phyloP scores from a whole-genome alignment of 1,140 invertebrate genomes.

The Ladona fulva region DNA sequence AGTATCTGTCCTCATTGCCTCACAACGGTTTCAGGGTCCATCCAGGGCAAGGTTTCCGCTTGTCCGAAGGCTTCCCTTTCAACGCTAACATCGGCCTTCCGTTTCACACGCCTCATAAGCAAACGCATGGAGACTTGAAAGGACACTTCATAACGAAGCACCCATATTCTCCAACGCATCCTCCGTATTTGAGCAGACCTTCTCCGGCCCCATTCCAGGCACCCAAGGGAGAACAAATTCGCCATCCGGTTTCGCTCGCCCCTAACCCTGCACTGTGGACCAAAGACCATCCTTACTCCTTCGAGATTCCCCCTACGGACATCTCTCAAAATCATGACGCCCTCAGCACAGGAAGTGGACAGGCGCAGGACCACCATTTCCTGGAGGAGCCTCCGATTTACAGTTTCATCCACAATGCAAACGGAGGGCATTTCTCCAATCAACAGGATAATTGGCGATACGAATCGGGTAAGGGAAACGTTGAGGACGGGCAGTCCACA shows the following conservation, averaged over 20 bases:
- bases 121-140: background rate
- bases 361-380: background rate
- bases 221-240: background rate
- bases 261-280: background rate
- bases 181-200: background rate
- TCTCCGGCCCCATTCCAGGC: background rate
- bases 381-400: background rate
- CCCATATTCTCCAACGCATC: background rate
- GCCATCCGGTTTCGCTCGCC: background rate
- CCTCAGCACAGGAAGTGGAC: background rate
- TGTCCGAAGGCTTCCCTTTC: background rate
- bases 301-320: background rate
- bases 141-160: background rate
- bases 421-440: background rate
- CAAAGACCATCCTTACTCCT: background rate
- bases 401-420: background rate
- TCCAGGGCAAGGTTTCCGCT: background rate
- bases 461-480: too few species aligned
- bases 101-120: background rate
- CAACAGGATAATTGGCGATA: conserved; percentile 12
- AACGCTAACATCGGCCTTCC: too few species aligned
- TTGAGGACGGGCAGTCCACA: too few species aligned
- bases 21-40: background rate
- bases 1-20: background rate
- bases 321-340: background rate